Base-by-base conservation (phyloP, 2,888 invertebrate species). In the Acleris cristana region DNA sequence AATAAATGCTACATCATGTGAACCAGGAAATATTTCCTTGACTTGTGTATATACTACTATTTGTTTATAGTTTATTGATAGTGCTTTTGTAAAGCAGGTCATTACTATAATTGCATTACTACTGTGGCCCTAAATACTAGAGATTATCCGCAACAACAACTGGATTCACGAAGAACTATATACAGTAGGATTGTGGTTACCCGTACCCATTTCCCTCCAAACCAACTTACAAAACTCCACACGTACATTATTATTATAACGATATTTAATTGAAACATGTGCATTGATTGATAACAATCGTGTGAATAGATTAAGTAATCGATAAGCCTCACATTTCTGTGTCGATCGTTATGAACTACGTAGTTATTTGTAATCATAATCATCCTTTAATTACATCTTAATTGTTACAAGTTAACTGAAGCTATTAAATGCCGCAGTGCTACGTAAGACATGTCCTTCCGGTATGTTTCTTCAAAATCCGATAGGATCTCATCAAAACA, bases 271-370 rank as follows among this genome's bases (percentile, higher is more conserved):
- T 14, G n/a, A 34, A 34, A 30, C 12, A 54, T 34, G 18, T 30
- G 54, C 40, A 40, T 40, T 14, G 34, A 40, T 40, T 55, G 40
- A 40, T 40, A 40, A 14, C 40, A 40, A 14, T 40, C 14, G 40
- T 14, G 40, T 40, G 3, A 40, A 40, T 4, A 58, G n/a, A 44
- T 16, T 23, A 44, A 56, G 16, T 21, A 18, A 26, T 44, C 30
- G 65, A 55, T 65, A 56, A 44, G 6, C 4, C 19, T 52, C 61
- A 66, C 61, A 52, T 56, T 45, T 57, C n/a, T 44, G 52, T 23
- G 44, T 30, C 55, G 48, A 52, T 44, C 44, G 21, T 55, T 51
- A 40, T 51, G 40, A 55, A 19, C 16, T 23, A 55, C 51, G 40
- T 55, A 44, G 16, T 6, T 21, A 23, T 60, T 51, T 40, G 40